phyloP scores from a whole-genome alignment of 2,797 vertebrate genomes.

The Anas capensis region DNA sequence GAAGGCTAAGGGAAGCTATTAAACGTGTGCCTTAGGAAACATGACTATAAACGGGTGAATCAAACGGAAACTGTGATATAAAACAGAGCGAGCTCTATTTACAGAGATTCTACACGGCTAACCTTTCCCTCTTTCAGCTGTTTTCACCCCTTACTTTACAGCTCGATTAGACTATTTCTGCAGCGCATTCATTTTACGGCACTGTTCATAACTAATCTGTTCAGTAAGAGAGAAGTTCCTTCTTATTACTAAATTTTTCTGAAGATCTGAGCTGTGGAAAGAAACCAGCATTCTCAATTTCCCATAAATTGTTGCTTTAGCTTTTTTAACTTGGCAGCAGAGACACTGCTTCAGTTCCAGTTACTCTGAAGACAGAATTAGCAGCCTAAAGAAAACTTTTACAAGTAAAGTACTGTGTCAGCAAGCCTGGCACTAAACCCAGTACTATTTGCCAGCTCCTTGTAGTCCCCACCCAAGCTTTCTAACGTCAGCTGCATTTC shows the following conservation, averaged over 20 bases:
- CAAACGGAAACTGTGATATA: constrained; percentile 33
- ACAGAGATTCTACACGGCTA: background rate
- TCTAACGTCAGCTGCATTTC: constrained; percentile 61
- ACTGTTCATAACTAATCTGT: constrained; percentile 29
- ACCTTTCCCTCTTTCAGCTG: constrained; percentile 3
- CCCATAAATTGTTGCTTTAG: constrained; percentile 33
- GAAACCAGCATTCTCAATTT: constrained; percentile 9
- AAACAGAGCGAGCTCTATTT: background rate
- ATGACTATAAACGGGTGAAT: background rate
- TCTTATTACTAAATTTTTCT: constrained; percentile 41
- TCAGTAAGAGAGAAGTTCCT: background rate
- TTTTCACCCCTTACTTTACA: background rate
- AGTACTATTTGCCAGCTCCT: constrained; percentile 50
- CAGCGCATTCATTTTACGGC: background rate
- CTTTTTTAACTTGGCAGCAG: constrained; percentile 29
- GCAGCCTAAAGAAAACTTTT: constrained; percentile 44
- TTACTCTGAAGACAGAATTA: constrained; percentile 54
- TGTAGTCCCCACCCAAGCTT: constrained; percentile 53
- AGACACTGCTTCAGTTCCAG: constrained; percentile 44
- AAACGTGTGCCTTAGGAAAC: background rate
- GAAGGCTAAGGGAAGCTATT: constrained; percentile 7
- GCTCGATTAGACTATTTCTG: background rate
- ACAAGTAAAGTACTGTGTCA: constrained; percentile 51
- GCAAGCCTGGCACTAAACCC: constrained; percentile 44
- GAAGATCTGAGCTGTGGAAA: background rate